Percentiles rank a stretch among this genome's conserved stretches.
Conservation (phyloP, 2,888 invertebrate genomes). For the Mythimna loreyi region DNA sequence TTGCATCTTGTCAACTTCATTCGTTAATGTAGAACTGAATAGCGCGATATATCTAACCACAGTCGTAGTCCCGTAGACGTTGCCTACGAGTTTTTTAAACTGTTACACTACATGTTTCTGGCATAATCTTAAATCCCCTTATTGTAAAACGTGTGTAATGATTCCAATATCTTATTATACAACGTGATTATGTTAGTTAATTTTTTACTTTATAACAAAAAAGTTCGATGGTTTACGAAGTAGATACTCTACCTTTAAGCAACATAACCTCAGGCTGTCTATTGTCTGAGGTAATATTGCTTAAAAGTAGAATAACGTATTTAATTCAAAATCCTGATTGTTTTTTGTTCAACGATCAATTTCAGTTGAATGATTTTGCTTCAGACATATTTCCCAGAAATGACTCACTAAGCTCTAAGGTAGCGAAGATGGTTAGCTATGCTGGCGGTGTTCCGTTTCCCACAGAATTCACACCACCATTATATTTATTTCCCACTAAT, state of each 20-base stretch:
- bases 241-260: not conserved
- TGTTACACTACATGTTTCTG: too few species aligned
- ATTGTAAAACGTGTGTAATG: not conserved
- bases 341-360: constrained; percentile 50
- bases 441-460: constrained; percentile 35
- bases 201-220: not conserved
- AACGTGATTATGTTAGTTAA: not conserved
- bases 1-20: constrained; percentile 67
- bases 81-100: not conserved
- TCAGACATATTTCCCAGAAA: constrained; percentile 36
- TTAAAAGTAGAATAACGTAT: not conserved
- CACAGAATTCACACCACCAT: constrained; percentile 33
- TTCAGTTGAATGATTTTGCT: constrained; percentile 43
- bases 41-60: not conserved
- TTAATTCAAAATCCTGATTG: constrained; percentile 47
- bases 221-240: too few species aligned
- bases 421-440: constrained; percentile 15
- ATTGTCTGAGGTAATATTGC: too few species aligned
- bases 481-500: constrained; percentile 36
- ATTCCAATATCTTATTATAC: not conserved
- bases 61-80: not conserved
- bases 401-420: constrained; percentile 36
- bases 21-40: constrained; percentile 26
- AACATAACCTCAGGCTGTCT: not conserved
- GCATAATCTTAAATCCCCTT: not conserved